These are phyloP conservation scores for Tychaedon coryphoeus DNA, from an alignment of 2,113 vertebrate species.

Conservation along the genomic window DNA sequence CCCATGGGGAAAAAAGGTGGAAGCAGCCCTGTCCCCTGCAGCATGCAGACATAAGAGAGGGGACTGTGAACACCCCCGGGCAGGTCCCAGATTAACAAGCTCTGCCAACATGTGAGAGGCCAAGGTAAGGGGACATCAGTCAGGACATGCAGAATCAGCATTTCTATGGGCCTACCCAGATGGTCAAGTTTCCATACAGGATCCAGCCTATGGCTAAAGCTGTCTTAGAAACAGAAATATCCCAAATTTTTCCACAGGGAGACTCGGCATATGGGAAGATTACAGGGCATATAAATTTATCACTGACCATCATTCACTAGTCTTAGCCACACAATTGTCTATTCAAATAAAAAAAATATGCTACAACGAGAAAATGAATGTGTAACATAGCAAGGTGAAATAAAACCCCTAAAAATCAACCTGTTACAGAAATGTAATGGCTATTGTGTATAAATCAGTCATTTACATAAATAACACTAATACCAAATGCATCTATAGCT, in stretches of 20 bases:
- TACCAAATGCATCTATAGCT: neutral
- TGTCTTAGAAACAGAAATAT: neutral
- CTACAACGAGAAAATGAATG: neutral
- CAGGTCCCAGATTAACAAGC: neutral
- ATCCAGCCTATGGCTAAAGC: neutral
- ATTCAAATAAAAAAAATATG: neutral
- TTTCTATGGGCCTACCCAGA: neutral
- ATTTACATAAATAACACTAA: neutral
- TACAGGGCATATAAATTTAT: neutral
- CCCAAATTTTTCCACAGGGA: neutral
- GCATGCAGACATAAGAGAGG: fast-evolving
- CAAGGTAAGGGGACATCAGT: neutral
- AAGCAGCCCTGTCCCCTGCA: neutral
- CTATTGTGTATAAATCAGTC: neutral
- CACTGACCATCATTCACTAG: neutral
- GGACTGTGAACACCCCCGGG: neutral
- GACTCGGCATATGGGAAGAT: neutral
- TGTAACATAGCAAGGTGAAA: neutral
- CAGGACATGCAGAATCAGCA: neutral
- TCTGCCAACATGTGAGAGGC: neutral
- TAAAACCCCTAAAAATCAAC: neutral
- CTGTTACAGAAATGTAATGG: neutral
- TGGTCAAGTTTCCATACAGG: neutral
- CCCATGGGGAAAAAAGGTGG: neutral
- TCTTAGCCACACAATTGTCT: neutral